phyloP scores from a whole-genome alignment of 2,113 vertebrate species.

The Lepidothrix coronata region DNA sequence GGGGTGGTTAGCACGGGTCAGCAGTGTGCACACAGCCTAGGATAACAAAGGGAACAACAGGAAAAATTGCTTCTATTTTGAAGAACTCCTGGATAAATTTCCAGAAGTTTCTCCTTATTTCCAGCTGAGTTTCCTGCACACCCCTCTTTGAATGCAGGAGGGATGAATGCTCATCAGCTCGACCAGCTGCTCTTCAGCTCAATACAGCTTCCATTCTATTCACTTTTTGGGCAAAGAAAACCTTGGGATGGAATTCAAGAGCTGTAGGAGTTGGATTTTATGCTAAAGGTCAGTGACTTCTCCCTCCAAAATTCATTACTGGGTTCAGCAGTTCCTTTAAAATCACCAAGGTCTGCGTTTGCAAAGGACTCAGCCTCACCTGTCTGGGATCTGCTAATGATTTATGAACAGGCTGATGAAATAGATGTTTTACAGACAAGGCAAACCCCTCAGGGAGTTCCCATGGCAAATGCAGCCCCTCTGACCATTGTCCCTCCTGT shows the following conservation, averaged over 20 bases:
- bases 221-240: background rate
- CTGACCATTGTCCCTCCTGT: background rate
- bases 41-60: background rate
- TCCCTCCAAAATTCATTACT: background rate
- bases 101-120: background rate
- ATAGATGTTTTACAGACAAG: background rate
- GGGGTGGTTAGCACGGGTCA: background rate
- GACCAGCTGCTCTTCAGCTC: background rate
- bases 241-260: background rate
- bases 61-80: background rate
- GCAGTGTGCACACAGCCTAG: background rate
- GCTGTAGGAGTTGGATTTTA: background rate
- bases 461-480: background rate
- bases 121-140: background rate
- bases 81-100: background rate
- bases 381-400: background rate
- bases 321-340: background rate
- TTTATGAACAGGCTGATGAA: background rate
- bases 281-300: background rate
- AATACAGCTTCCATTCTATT: background rate
- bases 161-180: background rate
- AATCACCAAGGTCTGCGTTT: background rate
- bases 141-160: background rate
- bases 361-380: background rate
- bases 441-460: background rate